Evolutionary conservation across 2,888 invertebrate genomes (phyloP).

Genomic region (Bembecia ichneumoniformis): DNA sequence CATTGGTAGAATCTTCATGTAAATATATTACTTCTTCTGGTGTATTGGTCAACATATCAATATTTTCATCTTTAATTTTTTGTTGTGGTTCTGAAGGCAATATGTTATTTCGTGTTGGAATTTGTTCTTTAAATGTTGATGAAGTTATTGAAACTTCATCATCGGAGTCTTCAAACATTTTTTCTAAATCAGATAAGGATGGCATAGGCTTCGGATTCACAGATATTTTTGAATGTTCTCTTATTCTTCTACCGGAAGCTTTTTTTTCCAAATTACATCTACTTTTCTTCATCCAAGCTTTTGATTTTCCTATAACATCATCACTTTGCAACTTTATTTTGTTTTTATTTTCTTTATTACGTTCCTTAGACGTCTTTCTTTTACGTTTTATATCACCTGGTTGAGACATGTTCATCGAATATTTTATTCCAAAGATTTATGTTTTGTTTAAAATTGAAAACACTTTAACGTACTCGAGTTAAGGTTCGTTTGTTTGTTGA

Average conservation of each 20-base stretch:
- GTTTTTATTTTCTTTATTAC: background rate
- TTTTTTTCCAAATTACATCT: background rate
- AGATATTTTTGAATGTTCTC: conserved; percentile 12
- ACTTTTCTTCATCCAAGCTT: background rate
- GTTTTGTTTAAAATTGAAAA: too few species aligned
- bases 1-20: conserved; percentile 6
- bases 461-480: too few species aligned
- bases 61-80: conserved; percentile 6
- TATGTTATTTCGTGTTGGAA: background rate
- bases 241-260: background rate
- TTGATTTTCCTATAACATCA: background rate
- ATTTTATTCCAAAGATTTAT: background rate
- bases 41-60: conserved; percentile 13
- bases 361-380: background rate
- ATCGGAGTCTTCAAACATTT: conserved; percentile 24
- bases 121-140: background rate
- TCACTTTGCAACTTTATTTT: background rate
- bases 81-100: background rate
- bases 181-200: conserved; percentile 26
- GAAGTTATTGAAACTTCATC: conserved; percentile 5
- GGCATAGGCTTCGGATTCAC: conserved; percentile 29
- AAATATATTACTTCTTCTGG: conserved; percentile 5
- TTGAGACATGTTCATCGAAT: background rate
- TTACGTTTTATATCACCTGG: background rate
- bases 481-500: too few species aligned